Base-by-base conservation (phyloP, 2,888 invertebrate species). In the Lycophotia porphyrea region DNA sequence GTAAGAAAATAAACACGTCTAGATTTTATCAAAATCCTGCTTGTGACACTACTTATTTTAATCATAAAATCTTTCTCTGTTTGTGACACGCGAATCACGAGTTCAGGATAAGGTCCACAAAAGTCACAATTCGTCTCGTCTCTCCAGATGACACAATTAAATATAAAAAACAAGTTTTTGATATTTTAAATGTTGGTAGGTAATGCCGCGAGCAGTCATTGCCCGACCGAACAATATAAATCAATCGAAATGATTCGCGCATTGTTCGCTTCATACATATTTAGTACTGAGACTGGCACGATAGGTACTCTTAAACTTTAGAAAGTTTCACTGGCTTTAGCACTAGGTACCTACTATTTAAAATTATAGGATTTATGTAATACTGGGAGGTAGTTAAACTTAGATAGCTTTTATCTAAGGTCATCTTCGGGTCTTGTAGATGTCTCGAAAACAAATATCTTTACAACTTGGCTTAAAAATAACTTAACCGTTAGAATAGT, bases 181-280 rank as follows among this genome's bases (percentile, higher is more conserved):
- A 27, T 55, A n/a, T n/a, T 58, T 52, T 15, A 21, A 76, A n/a
- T 64, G 47, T 81, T 36, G 24, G 18, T 24, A 44, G 80, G 81
- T 80, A 65, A 87, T 88, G 88, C 88, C 86, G 87, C 80, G 81
- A 87, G 78, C 84, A 90, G 92, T 91, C 92, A 90, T 86, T 90
- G 91, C 71, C 91, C 89, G 86, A 78, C 74, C 78, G 68, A 74
- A 58, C 66, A 78, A 67, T 74, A 71, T 78, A 74, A 78, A 76
- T 75, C 47, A 67, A 63, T 76, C 39, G 13, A 63, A 63, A 76
- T 71, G 9, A 44, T 69, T 78, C 52, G 36, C 52, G 39, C 44
- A 55, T 82, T 66, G 65, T 82, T 65, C 27, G 34, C 60, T 52
- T 8, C 60, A n/a, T 70, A 65, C 52, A 58, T 44, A 58, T 68